Evolutionary conservation across 2,888 invertebrate genomes (phyloP).

Genomic region (Hirtodrosophila trivittata): DNA sequence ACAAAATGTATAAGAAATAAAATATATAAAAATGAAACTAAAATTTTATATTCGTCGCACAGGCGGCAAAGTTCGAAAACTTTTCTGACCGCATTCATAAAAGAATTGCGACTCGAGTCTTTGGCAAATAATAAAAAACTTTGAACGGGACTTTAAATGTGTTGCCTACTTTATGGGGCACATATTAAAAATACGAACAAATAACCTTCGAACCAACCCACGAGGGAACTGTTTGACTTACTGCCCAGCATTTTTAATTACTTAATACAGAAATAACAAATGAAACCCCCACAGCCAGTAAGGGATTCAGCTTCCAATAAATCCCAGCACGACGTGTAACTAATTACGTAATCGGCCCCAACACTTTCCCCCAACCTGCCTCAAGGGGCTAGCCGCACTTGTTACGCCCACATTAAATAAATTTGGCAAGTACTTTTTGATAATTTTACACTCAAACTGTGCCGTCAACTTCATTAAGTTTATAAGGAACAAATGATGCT

Average conservation of each 20-base stretch:
- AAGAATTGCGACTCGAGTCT: slow-evolving; percentile 51
- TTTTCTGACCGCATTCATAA: slow-evolving; percentile 47
- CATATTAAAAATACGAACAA: slow-evolving; percentile 5
- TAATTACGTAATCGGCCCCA: slow-evolving; percentile 33
- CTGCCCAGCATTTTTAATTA: slow-evolving; percentile 47
- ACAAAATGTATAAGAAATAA: slow-evolving; percentile 45
- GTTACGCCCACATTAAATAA: slow-evolving; percentile 27
- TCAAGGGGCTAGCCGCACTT: slow-evolving; percentile 13
- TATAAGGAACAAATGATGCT: slow-evolving; percentile 58
- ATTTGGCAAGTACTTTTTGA: slow-evolving; percentile 59
- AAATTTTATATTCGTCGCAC: slow-evolving; percentile 52
- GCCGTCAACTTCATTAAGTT: slow-evolving; percentile 60
- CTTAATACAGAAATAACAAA: slow-evolving; percentile 36
- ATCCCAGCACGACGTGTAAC: slow-evolving; percentile 42
- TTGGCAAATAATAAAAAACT: slow-evolving; percentile 61
- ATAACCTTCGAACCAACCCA: slow-evolving; percentile 3
- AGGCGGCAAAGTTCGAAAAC: slow-evolving; percentile 27
- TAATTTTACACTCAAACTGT: slow-evolving; percentile 51
- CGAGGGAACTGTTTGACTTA: slow-evolving; percentile 3
- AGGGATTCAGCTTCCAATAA: slow-evolving; percentile 35
- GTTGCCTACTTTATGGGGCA: slow-evolving; percentile 30
- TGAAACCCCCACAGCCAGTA: slow-evolving; percentile 2
- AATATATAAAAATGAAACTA: slow-evolving; percentile 52
- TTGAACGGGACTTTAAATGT: slow-evolving; percentile 32
- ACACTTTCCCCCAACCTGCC: slow-evolving; percentile 10